Evolutionary conservation across 2,888 invertebrate species (phyloP).

Genomic region (Masnerella sp.): DNA sequence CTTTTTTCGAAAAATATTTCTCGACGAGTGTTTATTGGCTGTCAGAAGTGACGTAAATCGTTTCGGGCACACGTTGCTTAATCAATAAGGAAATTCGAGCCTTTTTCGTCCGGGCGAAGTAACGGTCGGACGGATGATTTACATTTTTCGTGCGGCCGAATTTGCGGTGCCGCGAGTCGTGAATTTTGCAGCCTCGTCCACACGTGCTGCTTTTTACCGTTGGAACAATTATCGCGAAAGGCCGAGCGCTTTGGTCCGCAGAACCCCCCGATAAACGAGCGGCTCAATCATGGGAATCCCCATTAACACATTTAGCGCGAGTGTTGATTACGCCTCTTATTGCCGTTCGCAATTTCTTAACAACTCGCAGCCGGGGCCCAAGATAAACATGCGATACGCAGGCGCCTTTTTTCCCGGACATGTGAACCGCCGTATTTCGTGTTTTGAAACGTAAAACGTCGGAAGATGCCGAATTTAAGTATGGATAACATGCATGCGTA

Average conservation of each 20-base stretch:
- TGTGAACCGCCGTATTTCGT: conserved; percentile 11
- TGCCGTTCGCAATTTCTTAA: conserved; percentile 23
- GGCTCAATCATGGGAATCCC: conserved; percentile 26
- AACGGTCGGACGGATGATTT: conserved; percentile 28
- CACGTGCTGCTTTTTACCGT: conserved; percentile 43
- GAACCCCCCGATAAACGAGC: conserved; percentile 34
- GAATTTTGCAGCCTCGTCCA: conserved; percentile 11
- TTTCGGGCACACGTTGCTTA: conserved; percentile 7
- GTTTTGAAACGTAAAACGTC: conserved; percentile 15
- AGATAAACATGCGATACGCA: conserved; percentile 24
- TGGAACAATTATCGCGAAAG: conserved; percentile 34
- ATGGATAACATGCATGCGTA: too few species aligned
- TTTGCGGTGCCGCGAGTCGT: conserved; percentile 6
- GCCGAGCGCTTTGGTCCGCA: conserved; percentile 24
- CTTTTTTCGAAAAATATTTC: too few species aligned
- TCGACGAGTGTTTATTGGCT: too few species aligned
- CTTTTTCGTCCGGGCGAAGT: conserved; percentile 13
- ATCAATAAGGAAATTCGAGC: conserved; percentile 26
- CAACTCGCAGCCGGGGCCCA: conserved; percentile 25
- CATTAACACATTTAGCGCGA: conserved; percentile 39
- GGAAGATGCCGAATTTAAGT: too few species aligned
- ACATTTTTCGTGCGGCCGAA: conserved; percentile 30
- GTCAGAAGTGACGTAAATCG: background rate
- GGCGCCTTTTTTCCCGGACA: conserved; percentile 17
- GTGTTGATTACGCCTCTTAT: conserved; percentile 37